These are phyloP conservation scores for Platycnemis pennipes DNA, from an alignment of 2,888 invertebrate species.

Conservation along the genomic window DNA sequence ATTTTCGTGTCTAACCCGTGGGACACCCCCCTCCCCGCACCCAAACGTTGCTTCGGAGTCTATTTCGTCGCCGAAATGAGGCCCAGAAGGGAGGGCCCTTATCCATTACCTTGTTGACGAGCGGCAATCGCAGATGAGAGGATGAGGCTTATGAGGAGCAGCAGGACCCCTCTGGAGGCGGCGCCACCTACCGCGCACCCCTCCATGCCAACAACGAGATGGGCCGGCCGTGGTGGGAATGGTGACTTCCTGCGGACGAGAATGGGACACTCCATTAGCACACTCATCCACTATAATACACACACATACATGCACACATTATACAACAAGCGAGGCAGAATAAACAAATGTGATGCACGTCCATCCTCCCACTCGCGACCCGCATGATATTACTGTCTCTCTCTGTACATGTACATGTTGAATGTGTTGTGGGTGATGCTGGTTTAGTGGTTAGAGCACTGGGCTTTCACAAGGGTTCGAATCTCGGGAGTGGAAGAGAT, in stretches of 20 bases:
- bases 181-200: slow-evolving; percentile 64
- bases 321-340: too few relatives aligned
- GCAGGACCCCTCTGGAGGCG: slow-evolving; percentile 55
- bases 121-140: slow-evolving; percentile 57
- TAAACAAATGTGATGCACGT: too few relatives aligned
- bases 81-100: not conserved
- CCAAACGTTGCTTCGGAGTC: not conserved
- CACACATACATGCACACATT: too few relatives aligned
- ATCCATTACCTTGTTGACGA: slow-evolving; percentile 62
- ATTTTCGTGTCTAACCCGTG: not conserved
- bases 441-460: too few relatives aligned
- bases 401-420: too few relatives aligned
- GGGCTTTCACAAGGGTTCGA: too few relatives aligned
- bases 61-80: not conserved
- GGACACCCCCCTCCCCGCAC: not conserved
- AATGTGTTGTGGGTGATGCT: too few relatives aligned
- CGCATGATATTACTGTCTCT: too few relatives aligned
- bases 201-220: slow-evolving; percentile 50
- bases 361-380: too few relatives aligned
- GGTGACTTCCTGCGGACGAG: not conserved
- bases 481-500: too few relatives aligned
- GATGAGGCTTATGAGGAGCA: slow-evolving; percentile 42
- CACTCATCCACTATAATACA: too few relatives aligned
- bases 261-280: too few relatives aligned
- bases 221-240: slow-evolving; percentile 56